Evolutionary conservation across 2,888 invertebrate genomes (phyloP), one percentile per base, ranked within the genome.

Genomic region (Aricia artaxerxes): DNA sequence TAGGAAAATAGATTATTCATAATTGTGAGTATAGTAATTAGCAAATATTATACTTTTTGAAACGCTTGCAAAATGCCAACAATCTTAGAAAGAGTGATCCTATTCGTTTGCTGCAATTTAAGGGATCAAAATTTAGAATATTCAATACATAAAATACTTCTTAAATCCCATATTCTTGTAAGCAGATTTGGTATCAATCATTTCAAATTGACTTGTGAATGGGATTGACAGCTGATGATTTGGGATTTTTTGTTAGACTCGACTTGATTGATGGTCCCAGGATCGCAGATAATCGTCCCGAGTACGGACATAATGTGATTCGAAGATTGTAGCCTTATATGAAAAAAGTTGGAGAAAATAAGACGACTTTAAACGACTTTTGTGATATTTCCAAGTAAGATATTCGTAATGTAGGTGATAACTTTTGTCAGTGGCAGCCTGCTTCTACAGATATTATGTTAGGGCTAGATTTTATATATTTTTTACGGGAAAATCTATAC

Each of bases 151-250:
- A 60, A 60, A 61, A 35, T 11, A 35, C 31, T 64, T 31, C 31
- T 64, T 31, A 31, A 31, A 64, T 31, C 64, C 31, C 64, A 64
- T 64, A 24, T 2, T 49, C 73, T 49, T 44, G 44, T 49, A n/a
- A 49, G 44, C 49, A 13, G 49, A 75, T 75, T 75, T 49, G 31
- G 11, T 84, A 88, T 89, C 87, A 87, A 90, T 89, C 89, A 88
- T 85, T 85, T 87, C 85, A 86, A 89, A 89, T 88, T 87, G 86
- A 86, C 86, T 87, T 81, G 80, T 81, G 84, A 84, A 84, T 79
- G 78, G 78, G 80, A 83, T 82, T 81, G 84, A 83, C 82, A 80
- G 80, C 82, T 81, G 80, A 81, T 80, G 78, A 82, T 79, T 80
- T 80, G 78, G 80, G 79, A 81, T 79, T 80, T 80, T 80, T 78